Base-by-base conservation (phyloP, 2,888 invertebrate genomes). In the Abscondita cerata region DNA sequence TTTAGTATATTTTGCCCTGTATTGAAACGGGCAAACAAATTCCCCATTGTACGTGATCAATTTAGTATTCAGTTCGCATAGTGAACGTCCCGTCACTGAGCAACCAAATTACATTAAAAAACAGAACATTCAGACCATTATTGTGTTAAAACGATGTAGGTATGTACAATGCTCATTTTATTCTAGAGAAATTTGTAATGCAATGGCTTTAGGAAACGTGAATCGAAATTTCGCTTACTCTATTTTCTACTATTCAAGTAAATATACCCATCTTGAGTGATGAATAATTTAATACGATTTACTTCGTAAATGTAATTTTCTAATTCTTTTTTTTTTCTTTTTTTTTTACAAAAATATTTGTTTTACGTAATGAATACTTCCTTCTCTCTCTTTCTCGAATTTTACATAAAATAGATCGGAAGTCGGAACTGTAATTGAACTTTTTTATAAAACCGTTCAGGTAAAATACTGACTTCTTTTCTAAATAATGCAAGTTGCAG, bases 71-170 rank as follows among this genome's bases (percentile, higher is more conserved):
- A 38, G 62, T 59, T 64, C 66, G 56, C 68, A 65, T 64, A 54
- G 55, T 47, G 59, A 53, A 54, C 70, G 68, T 66, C 70, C 69
- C 68, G 65, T 68, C 68, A 70, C 68, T 68, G 69, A 59, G 66
- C 67, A 69, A 64, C 62, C 67, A 70, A 70, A 70, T 70, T 70
- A 67, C 69, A 70, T 70, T 70, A 70, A 69, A 69, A 70, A 68
- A 64, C 69, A 66, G 70, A 70, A 70, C 69, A 69, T 70, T 70
- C 66, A 64, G 68, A 68, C 67, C 68, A 69, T 70, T 70, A 70
- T 70, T 70, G 68, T 67, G 68, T 70, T 70, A 69, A 68, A 69
- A 59, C 63, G 59, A 59, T 59, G 59, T 63, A 59, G 68, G 68
- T 65, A 68, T 67, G 68, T 64, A 67, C 64, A 67, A 66, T 59